phyloP scores from a whole-genome alignment of 1,140 invertebrate species.

The Acyrthosiphon pisum region DNA sequence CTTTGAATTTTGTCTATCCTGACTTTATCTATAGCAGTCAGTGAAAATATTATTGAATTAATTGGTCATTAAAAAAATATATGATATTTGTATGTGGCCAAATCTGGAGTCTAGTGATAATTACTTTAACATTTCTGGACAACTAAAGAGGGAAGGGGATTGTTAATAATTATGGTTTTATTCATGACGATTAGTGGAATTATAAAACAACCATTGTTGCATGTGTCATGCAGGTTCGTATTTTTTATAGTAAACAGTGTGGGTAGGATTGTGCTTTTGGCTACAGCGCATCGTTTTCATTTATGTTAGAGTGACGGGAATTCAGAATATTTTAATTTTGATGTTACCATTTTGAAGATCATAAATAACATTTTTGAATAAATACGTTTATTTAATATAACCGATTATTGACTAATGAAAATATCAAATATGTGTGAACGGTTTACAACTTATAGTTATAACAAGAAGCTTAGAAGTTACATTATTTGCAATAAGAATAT shows the following conservation, averaged over 20 bases:
- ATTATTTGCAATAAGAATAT: not conserved
- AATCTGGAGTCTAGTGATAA: not conserved
- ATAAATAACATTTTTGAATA: not conserved
- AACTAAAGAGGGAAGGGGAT: not conserved
- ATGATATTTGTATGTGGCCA: not conserved
- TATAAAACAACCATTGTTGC: not conserved
- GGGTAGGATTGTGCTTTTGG: not conserved
- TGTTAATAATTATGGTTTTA: not conserved
- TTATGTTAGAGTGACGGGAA: not conserved
- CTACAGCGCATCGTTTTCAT: not conserved
- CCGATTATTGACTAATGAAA: not conserved
- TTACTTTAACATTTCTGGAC: not conserved
- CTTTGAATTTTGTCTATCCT: not conserved
- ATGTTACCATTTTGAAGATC: not conserved
- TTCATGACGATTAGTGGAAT: not conserved
- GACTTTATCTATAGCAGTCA: not conserved
- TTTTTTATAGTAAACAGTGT: not conserved
- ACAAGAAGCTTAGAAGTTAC: not conserved
- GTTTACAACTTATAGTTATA: not conserved
- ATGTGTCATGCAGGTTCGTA: not conserved
- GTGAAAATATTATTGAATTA: not conserved
- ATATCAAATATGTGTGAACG: not conserved
- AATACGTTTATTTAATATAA: not conserved
- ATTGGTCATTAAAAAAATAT: not conserved
- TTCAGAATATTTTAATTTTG: not conserved